Evolutionary conservation across 2,113 vertebrate species (phyloP).

Genomic region (Loxodonta africana): DNA sequence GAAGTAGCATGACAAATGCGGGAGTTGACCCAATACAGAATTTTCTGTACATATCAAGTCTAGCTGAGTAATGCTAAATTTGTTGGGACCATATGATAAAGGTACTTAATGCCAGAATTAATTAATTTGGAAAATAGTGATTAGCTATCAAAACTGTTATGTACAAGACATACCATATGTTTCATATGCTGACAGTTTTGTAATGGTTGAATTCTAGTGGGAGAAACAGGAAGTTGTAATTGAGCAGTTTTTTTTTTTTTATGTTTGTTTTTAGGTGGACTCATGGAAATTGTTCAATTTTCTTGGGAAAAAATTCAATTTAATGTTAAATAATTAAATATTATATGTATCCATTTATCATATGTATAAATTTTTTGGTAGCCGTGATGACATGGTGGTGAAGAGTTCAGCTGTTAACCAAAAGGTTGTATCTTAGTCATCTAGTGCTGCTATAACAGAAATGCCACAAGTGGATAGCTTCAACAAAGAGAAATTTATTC

Average conservation of each 20-base stretch:
- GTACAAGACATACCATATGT: background rate
- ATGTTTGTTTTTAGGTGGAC: background rate
- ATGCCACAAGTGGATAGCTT: no score
- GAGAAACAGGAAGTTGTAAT: background rate
- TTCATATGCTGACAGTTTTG: background rate
- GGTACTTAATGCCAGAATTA: background rate
- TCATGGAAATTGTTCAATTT: background rate
- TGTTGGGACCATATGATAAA: background rate
- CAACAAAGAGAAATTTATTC: no score
- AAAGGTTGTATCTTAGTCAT: no score
- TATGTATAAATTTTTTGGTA: background rate
- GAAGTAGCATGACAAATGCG: background rate
- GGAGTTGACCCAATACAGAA: background rate
- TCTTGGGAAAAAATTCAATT: background rate
- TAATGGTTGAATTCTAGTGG: background rate
- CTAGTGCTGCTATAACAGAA: no score
- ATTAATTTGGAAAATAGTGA: slow-evolving; percentile 7
- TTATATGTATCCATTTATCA: background rate
- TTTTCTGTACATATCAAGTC: background rate
- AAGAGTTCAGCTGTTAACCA: no score
- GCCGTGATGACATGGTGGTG: no score
- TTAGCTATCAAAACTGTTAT: background rate
- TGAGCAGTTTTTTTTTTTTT: background rate
- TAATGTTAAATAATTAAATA: background rate
- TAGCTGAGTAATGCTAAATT: background rate